Conservation (phyloP, 2,888 invertebrate species). For the Drosophila suboccidentalis region DNA sequence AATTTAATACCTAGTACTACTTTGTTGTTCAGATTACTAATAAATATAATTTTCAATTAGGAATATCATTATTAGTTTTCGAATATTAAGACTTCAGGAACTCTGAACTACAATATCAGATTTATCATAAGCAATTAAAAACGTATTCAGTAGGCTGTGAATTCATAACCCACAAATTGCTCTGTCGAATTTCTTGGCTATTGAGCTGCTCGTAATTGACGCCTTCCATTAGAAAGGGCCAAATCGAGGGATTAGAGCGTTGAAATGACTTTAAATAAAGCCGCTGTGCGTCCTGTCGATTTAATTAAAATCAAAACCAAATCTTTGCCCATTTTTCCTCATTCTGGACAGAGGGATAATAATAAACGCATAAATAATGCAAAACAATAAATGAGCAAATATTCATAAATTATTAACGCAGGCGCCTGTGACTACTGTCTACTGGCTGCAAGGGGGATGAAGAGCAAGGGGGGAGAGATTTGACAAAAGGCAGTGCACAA, state of each 20-base stretch:
- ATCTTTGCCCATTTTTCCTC: slow-evolving; percentile 56
- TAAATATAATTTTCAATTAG: too few relatives aligned
- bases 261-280: slow-evolving; percentile 77
- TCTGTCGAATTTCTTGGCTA: slow-evolving; percentile 3
- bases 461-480: neutral
- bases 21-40: too few relatives aligned
- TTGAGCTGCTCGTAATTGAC: slow-evolving; percentile 3
- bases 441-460: slow-evolving; percentile 12
- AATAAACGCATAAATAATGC: slow-evolving; percentile 79
- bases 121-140: neutral
- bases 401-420: slow-evolving; percentile 81
- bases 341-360: slow-evolving; percentile 55
- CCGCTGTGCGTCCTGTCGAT: slow-evolving; percentile 73
- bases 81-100: neutral
- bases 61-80: neutral
- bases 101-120: neutral
- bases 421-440: slow-evolving; percentile 47
- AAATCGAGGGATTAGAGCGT: slow-evolving; percentile 59
- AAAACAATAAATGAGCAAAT: slow-evolving; percentile 82
- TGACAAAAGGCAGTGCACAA: slow-evolving; percentile 65
- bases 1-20: too few relatives aligned
- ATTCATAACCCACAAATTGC: slow-evolving; percentile 25
- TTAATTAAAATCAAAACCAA: slow-evolving; percentile 82
- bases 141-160: neutral
- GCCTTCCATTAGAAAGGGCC: neutral